Percentiles rank a stretch among this genome's conserved stretches.
Conservation (phyloP, 2,888 invertebrate species). For the Hydroisotoma schaefferi region DNA sequence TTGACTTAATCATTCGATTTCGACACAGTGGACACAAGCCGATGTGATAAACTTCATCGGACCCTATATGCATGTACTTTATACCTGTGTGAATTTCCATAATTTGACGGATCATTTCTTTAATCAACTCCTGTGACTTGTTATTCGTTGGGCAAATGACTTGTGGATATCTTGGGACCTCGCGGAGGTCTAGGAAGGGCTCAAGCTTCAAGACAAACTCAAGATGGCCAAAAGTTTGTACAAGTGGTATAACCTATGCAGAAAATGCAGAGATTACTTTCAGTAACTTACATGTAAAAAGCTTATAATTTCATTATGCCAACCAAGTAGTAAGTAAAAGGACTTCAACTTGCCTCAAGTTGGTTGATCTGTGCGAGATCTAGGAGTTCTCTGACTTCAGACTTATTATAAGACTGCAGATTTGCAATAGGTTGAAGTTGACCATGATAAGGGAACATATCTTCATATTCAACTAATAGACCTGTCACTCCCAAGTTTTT, state of each 20-base stretch:
- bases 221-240: constrained; percentile 84
- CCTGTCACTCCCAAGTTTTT: constrained; percentile 69
- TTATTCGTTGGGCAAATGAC: constrained; percentile 68
- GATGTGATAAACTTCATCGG: constrained; percentile 74
- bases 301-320: background rate
- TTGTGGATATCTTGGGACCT: constrained; percentile 59
- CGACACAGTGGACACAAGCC: constrained; percentile 62
- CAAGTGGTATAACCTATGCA: constrained; percentile 63
- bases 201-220: constrained; percentile 73
- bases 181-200: constrained; percentile 65
- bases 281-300: background rate
- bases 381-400: constrained; percentile 58
- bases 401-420: constrained; percentile 61
- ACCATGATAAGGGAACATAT: constrained; percentile 76
- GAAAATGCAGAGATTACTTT: background rate
- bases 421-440: constrained; percentile 61
- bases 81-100: constrained; percentile 58
- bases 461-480: constrained; percentile 77
- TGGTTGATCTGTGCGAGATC: constrained; percentile 58
- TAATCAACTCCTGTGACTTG: constrained; percentile 59
- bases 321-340: background rate
- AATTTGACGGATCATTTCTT: constrained; percentile 69
- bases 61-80: constrained; percentile 68
- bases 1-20: constrained; percentile 51
- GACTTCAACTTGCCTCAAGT: constrained; percentile 57